A percentile compares a stretch with the other conserved stretches of the same genome.
Conservation (phyloP, 2,113 vertebrate species). For the Puntigrus tetrazona region DNA sequence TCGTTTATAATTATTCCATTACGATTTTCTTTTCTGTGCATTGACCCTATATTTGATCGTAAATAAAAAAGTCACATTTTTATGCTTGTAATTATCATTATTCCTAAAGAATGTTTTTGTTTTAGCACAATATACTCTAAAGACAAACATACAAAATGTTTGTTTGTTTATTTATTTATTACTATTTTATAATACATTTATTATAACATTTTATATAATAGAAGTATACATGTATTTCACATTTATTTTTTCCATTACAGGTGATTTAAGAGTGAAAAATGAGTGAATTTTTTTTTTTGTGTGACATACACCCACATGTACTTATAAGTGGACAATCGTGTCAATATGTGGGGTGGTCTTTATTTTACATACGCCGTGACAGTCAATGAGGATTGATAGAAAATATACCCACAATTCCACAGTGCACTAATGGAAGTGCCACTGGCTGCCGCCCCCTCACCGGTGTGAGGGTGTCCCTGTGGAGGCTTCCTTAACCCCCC, state of each 20-base stretch:
- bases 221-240: neutral
- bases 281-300: too few relatives aligned
- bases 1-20: too few relatives aligned
- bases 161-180: too few relatives aligned
- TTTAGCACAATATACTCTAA: neutral
- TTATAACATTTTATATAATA: neutral
- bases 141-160: too few relatives aligned
- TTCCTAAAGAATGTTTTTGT: neutral
- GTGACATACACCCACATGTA: neutral
- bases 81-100: neutral
- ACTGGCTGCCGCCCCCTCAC: slow-evolving; percentile 31
- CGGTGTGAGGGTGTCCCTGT: slow-evolving; percentile 24
- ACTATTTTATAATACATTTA: neutral
- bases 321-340: neutral
- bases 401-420: slow-evolving; percentile 1
- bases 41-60: neutral
- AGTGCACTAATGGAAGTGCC: slow-evolving; percentile 31
- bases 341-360: slow-evolving; percentile 4
- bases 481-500: slow-evolving; percentile 66
- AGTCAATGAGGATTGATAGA: slow-evolving; percentile 26
- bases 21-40: too few relatives aligned
- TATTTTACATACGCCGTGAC: neutral
- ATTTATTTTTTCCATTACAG: neutral
- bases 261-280: neutral
- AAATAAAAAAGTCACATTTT: neutral